Base-by-base conservation (phyloP, 2,888 invertebrate genomes). In the Sinelater perroti region DNA sequence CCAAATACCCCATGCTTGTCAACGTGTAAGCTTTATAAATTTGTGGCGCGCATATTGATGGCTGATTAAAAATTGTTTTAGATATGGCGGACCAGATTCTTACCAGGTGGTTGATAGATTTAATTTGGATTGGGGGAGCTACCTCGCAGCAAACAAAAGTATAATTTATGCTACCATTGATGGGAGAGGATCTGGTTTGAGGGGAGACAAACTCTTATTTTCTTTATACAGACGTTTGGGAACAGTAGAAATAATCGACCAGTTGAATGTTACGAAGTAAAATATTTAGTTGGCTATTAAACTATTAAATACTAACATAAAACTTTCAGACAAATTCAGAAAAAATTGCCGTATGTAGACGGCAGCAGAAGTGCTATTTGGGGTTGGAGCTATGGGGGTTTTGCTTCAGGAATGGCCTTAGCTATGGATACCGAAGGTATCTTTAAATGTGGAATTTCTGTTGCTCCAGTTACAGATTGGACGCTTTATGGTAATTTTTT, bases 331-430 rank as follows among this genome's bases (percentile, higher is more conserved):
- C 80, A 84, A 69, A 81, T 89, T 2, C 89, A 91, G 67, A 75
- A 86, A 42, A 82, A 81, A 45, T 79, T 87, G 10, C 75, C 83
- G 1, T 96, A 87, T 79, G 85, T 97, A 57, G 95, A 97, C 79
- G 78, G 81, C 2, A 83, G 85, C 45, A 87, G 89, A 67, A 91
- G 93, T 0, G 96, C 93, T 38, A 95, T 98, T 70, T 97, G 96
- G 96, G 98, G 98, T 50, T 97, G 97, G 97, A 96, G 96, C 69
- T 98, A 97, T 78, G 98, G 98, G 8, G 98, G 97, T 1, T 97
- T 94, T 78, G 92, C 94, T 0, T 87, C 96, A 1, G 91, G 92
- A 2, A 88, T 95, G 81, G 91, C 90, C 1, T 81, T 97, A 60
- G 94, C 93, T 0, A 85, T 85, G 35, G 95, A 95, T 63, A 79